A percentile compares a stretch with the other conserved stretches of the same genome.
Evolutionary conservation across 92 coral and sea anemone genomes (phyloP).

Genomic region (Meandrina meandrites): DNA sequence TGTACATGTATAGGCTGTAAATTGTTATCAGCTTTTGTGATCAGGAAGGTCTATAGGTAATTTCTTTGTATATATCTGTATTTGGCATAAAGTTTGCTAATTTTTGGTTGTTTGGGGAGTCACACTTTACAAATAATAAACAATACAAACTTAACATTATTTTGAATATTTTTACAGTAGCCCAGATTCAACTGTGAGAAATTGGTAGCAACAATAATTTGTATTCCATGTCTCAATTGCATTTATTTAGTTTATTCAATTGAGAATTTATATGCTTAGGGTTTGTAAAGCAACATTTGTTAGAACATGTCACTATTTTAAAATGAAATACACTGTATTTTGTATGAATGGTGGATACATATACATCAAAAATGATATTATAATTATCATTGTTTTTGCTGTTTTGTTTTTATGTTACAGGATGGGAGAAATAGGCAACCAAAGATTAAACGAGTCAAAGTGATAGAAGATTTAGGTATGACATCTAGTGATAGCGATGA

Average conservation of each 20-base stretch:
- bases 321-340: not conserved
- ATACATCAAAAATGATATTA: not conserved
- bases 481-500: conserved; percentile 35
- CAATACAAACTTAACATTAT: not conserved
- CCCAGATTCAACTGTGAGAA: not conserved
- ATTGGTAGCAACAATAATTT: not conserved
- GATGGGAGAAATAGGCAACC: conserved; percentile 44
- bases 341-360: not conserved
- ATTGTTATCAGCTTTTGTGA: not conserved
- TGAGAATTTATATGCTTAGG: not conserved
- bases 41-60: not conserved
- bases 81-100: not conserved
- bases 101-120: not conserved
- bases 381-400: not conserved
- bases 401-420: not conserved
- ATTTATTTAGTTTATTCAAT: not conserved
- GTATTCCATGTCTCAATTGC: not conserved
- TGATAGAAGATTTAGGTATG: conserved; percentile 44
- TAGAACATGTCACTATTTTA: not conserved
- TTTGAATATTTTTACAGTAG: not conserved
- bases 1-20: not conserved
- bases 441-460: conserved; percentile 33
- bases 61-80: not conserved
- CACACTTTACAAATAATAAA: too few species aligned
- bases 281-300: not conserved